Percentiles rank a stretch among this genome's conserved stretches.
Evolutionary conservation across 1,140 invertebrate species (phyloP).

Genomic region (Drosophila pallidifrons): DNA sequence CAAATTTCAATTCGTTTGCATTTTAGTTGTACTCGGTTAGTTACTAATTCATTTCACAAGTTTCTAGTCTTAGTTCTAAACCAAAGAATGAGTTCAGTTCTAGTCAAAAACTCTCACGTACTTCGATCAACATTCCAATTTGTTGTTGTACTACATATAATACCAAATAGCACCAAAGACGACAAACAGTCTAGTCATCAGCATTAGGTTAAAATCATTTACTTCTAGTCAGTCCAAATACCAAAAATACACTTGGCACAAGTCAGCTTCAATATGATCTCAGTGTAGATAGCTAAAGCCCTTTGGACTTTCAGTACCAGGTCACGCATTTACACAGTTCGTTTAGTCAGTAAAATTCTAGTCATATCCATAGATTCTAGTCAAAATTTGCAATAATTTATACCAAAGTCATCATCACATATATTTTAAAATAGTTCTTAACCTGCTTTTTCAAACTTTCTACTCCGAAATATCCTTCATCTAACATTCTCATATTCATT

Average conservation of each 20-base stretch:
- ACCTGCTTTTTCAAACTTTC: neutral
- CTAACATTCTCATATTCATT: too few species aligned
- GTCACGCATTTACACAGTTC: conserved; percentile 46
- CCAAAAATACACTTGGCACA: conserved; percentile 45
- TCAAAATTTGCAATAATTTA: conserved; percentile 33
- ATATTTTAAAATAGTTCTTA: neutral
- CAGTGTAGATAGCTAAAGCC: conserved; percentile 18
- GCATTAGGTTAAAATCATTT: conserved; percentile 50
- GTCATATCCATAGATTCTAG: conserved; percentile 35
- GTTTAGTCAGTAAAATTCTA: conserved; percentile 55
- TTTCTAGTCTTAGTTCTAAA: conserved; percentile 54
- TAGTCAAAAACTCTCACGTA: conserved; percentile 59
- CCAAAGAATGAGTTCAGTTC: conserved; percentile 59
- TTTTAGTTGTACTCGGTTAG: conserved; percentile 45
- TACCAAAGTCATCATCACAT: conserved; percentile 26
- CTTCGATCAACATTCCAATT: conserved; percentile 61
- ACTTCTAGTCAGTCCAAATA: conserved; percentile 28
- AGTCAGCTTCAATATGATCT: conserved; percentile 77
- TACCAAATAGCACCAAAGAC: conserved; percentile 37
- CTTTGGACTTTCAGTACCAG: conserved; percentile 27
- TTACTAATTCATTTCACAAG: conserved; percentile 46
- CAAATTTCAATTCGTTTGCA: conserved; percentile 29
- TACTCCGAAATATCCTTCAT: too few species aligned
- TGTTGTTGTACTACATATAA: neutral
- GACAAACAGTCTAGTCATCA: conserved; percentile 53